Evolutionary conservation across 2,888 invertebrate genomes (phyloP), one percentile per base, ranked within the genome.

Genomic region (Polyommatus iphigenia): DNA sequence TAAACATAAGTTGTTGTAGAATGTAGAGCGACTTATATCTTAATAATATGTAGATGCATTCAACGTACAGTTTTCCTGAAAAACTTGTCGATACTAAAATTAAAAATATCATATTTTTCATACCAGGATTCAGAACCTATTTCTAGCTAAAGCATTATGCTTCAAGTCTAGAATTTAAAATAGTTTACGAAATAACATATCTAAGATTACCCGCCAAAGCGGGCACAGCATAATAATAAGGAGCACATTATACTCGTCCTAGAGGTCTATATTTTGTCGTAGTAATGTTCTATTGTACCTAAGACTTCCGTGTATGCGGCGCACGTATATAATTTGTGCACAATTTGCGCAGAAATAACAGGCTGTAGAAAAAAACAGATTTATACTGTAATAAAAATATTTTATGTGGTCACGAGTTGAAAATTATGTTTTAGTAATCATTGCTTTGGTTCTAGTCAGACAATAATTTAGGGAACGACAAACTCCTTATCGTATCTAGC

Each of bases 291-390:
- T 32, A 67, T 67, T 67, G 67, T 62, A 15, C 29, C 67, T 13
- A 62, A 62, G 24, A 24, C 29, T 67, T 67, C 67, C 67, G 67
- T 32, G 67, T 67, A 32, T 67, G 67, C 67, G 29, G 29, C 29
- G 29, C 67, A 67, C 67, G 67, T 67, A 67, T 67, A 67, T 67
- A 67, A 67, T 67, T 67, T 67, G 67, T 67, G 67, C 67, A 67
- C 54, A 32, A 32, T 67, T 67, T 62, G 62, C 62, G 62, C 62
- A 67, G 67, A 67, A 32, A 67, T 32, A 67, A 67, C 29, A 67
- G 67, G 29, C 29, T 32, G 67, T 32, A 7, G 29, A 32, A 67
- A 67, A 67, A 67, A 67, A 67, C 29, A 67, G 7, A 67, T 67
- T 67, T 67, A 67, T 32, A 32, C 15, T 32, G 67, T 67, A 67